Conservation (phyloP, 2,113 vertebrate genomes). For the Thalassoma bifasciatum region DNA sequence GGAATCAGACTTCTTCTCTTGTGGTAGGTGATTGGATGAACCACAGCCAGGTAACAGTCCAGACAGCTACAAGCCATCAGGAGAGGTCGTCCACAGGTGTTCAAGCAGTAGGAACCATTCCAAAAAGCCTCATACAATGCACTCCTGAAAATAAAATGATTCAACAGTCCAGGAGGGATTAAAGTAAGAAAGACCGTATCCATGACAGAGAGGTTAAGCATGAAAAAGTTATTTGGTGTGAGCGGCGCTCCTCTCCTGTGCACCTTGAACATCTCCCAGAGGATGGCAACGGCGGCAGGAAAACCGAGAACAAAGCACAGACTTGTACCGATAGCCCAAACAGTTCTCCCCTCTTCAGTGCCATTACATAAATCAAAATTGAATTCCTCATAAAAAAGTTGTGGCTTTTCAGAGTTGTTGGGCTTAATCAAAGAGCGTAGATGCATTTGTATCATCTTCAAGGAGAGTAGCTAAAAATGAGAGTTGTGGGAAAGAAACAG, state of each 20-base stretch:
- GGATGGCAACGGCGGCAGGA: constrained; percentile 44
- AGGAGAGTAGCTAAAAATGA: too few species aligned
- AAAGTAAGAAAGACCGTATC: constrained; percentile 55
- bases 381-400: not conserved
- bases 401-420: constrained; percentile 10
- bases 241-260: constrained; percentile 28
- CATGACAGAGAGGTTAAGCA: constrained; percentile 62
- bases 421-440: not conserved
- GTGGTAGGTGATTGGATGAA: constrained; percentile 71
- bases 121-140: accelerated
- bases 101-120: constrained; percentile 14
- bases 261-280: constrained; percentile 58
- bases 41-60: constrained; percentile 77
- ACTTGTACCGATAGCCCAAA: not conserved
- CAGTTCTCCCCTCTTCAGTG: accelerated
- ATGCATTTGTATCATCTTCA: too few species aligned
- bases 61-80: constrained; percentile 68
- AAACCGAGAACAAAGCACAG: constrained; percentile 50
- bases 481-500: not conserved
- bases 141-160: not conserved
- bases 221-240: constrained; percentile 53
- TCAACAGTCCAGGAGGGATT: constrained; percentile 14
- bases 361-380: accelerated
- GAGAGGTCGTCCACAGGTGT: constrained; percentile 58
- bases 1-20: constrained; percentile 53